These are phyloP conservation scores for Caradrina clavipalpis DNA, from an alignment of 2,888 invertebrate species.

Conservation along the genomic window DNA sequence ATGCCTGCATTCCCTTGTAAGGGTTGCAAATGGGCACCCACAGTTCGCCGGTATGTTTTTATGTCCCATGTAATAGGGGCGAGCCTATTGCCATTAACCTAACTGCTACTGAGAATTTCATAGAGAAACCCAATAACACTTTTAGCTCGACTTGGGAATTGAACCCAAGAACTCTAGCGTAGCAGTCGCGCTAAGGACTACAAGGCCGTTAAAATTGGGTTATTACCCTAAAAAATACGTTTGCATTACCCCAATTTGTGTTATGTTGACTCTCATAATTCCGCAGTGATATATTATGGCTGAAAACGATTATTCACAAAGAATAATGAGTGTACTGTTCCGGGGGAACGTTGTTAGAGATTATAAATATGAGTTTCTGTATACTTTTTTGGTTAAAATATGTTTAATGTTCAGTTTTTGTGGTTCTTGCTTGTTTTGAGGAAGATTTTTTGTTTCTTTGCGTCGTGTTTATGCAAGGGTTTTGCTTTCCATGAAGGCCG, in stretches of 20 bases:
- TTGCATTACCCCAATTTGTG: conserved; percentile 36
- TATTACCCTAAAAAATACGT: conserved; percentile 12
- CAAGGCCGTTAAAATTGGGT: too few relatives aligned
- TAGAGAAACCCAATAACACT: too few relatives aligned
- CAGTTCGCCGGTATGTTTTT: too few relatives aligned
- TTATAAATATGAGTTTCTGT: conserved; percentile 39
- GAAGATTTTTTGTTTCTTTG: background rate
- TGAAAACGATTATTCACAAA: conserved; percentile 54
- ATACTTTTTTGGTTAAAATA: conserved; percentile 12
- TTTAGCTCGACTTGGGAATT: too few relatives aligned
- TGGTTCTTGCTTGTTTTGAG: background rate
- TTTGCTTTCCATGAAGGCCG: too few relatives aligned
- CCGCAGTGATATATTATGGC: conserved; percentile 49
- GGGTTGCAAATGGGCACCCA: too few relatives aligned
- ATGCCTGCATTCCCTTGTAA: too few relatives aligned
- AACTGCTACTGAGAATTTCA: too few relatives aligned
- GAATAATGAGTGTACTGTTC: conserved; percentile 49
- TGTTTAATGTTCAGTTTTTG: conserved; percentile 5
- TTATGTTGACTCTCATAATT: conserved; percentile 55
- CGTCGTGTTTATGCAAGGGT: background rate
- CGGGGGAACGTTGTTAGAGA: conserved; percentile 26
- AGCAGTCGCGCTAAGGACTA: too few relatives aligned
- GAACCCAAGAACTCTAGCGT: too few relatives aligned
- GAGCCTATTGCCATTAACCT: too few relatives aligned
- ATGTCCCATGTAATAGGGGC: too few relatives aligned